A percentile compares a stretch with the other conserved stretches of the same genome.
These are phyloP conservation scores for Pantelozetes paolii DNA, from an alignment of 2,888 invertebrate species.

Conservation along the genomic window DNA sequence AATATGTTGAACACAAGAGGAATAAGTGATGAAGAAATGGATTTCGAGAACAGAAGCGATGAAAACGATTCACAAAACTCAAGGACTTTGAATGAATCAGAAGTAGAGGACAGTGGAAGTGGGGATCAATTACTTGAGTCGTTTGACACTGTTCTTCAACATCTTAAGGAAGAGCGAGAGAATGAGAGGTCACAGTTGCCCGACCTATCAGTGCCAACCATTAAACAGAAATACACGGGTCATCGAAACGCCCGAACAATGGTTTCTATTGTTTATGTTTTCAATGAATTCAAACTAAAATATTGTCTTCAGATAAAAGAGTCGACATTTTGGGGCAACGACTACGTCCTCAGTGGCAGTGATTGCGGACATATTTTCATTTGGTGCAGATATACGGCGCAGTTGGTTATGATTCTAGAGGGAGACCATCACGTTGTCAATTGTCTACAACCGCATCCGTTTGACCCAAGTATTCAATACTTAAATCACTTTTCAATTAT, in stretches of 20 bases:
- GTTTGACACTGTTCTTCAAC: slow-evolving; percentile 47
- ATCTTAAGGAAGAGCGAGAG: slow-evolving; percentile 40
- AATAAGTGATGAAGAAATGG: not conserved
- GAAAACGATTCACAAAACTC: slow-evolving; percentile 11
- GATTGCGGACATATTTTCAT: slow-evolving; percentile 82
- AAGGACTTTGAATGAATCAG: not conserved
- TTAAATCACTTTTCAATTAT: not conserved
- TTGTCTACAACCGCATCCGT: slow-evolving; percentile 77
- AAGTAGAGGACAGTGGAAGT: slow-evolving; percentile 25
- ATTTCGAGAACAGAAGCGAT: not conserved
- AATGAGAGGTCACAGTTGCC: slow-evolving; percentile 41
- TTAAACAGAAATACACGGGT: slow-evolving; percentile 67
- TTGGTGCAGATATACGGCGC: slow-evolving; percentile 69
- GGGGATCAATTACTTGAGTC: slow-evolving; percentile 54
- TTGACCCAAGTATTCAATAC: slow-evolving; percentile 57
- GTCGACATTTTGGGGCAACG: slow-evolving; percentile 75
- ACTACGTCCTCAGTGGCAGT: slow-evolving; percentile 77
- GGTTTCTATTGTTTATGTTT: slow-evolving; percentile 50
- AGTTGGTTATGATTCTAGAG: slow-evolving; percentile 68
- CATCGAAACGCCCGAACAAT: slow-evolving; percentile 68
- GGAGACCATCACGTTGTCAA: slow-evolving; percentile 77
- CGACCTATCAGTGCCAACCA: slow-evolving; percentile 50
- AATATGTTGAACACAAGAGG: not conserved
- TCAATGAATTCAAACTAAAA: slow-evolving; percentile 45
- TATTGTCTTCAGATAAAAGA: slow-evolving; percentile 73